Percentiles rank a stretch among this genome's conserved stretches.
Conservation (phyloP, 2,888 invertebrate genomes). For the Drosophila fungiperda region DNA sequence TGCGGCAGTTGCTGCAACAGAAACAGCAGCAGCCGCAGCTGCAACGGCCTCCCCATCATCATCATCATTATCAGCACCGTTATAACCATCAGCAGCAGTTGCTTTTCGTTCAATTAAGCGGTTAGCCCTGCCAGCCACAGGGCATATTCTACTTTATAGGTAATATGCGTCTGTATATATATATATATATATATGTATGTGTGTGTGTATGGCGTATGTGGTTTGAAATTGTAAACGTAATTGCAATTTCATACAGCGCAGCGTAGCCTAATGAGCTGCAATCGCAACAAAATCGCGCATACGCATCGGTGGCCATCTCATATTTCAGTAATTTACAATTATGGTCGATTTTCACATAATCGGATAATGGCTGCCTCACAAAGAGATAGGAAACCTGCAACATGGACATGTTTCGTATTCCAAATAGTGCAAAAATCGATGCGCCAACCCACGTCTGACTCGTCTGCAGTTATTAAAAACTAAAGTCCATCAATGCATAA, state of each 20-base stretch:
- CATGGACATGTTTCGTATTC: slow-evolving; percentile 15
- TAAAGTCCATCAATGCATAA: slow-evolving; percentile 45
- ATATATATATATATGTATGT: not conserved
- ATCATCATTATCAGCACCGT: slow-evolving; percentile 18
- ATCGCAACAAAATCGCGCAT: slow-evolving; percentile 48
- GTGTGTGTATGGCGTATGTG: slow-evolving; percentile 46
- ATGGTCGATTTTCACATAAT: slow-evolving; percentile 1
- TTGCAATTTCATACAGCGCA: slow-evolving; percentile 38
- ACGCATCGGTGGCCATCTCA: slow-evolving; percentile 29
- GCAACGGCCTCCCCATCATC: slow-evolving; percentile 12
- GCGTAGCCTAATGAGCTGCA: slow-evolving; percentile 38
- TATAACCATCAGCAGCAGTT: slow-evolving; percentile 40
- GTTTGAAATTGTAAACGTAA: slow-evolving; percentile 41
- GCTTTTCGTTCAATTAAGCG: slow-evolving; percentile 71
- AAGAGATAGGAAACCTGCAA: not conserved
- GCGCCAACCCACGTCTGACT: not conserved
- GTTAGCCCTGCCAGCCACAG: slow-evolving; percentile 24
- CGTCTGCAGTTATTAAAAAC: slow-evolving; percentile 40
- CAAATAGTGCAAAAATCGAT: slow-evolving; percentile 6
- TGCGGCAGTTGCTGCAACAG: slow-evolving; percentile 45
- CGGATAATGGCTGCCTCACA: slow-evolving; percentile 1
- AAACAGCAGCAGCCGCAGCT: slow-evolving; percentile 10
- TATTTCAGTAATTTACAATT: slow-evolving; percentile 13
- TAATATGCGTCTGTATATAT: slow-evolving; percentile 9
- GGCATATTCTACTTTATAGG: slow-evolving; percentile 59